Base-by-base conservation (phyloP, 2,888 invertebrate species). In the Cheilosia impressa region DNA sequence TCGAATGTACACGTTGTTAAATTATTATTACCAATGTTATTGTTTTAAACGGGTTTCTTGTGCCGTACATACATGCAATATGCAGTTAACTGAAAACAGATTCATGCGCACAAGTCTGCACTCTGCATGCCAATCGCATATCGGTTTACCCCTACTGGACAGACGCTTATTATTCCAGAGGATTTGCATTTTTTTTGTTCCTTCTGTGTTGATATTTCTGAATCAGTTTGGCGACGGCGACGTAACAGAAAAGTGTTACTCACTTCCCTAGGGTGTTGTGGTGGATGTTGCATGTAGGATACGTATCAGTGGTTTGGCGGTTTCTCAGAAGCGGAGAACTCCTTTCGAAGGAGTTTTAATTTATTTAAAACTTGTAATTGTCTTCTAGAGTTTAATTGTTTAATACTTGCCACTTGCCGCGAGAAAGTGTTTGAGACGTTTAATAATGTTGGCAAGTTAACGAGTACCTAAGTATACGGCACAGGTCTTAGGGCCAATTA, bases 1-100 rank as follows among this genome's bases (percentile, higher is more conserved):
- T 83, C 79, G 83, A 73, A 66, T 66, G 60, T 84, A 76, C 80
- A 84, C 66, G 75, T 66, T 84, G 80, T 84, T 84, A 80, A 80
- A 76, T 84, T 84, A 80, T 80, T 84, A 84, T 84, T 84, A 80
- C 84, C 80, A 62, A 75, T 84, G 84, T 84, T 84, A 84, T 84
- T 84, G 84, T 84, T 84, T 79, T 71, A 65, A 80, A 80, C 80
- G 53, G 75, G 80, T 84, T 84, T 55, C 47, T 57, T 66, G 73
- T 58, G 63, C 73, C 43, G 66, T 4, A 38, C 9, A 9, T 9
- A 9, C 9, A 31, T 31, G 31, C 31, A 9, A 2, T 9, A 9
- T n/a, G 41, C 43, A 69, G 76, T 66, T 45, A 66, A 60, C 52
- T 22, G 19, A 31, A 60, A 82, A 60, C 34, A 38, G 45, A 82